phyloP scores from a whole-genome alignment of 2,113 vertebrate species.

The Zosterops japonicus region DNA sequence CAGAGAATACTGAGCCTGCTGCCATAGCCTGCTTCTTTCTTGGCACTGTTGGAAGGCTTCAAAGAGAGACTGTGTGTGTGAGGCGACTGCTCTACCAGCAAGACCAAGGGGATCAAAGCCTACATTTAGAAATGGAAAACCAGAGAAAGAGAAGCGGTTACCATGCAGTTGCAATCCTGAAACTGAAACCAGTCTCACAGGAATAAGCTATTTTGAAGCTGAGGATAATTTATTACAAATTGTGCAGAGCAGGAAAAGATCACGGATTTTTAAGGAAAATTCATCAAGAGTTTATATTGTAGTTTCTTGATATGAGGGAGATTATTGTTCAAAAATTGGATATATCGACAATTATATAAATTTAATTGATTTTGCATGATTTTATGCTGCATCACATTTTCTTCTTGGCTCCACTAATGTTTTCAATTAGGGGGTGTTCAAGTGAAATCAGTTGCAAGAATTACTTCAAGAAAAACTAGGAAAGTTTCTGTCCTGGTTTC shows the following conservation, averaged over 20 bases:
- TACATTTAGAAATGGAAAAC: constrained; percentile 40
- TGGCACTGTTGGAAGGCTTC: constrained; percentile 54
- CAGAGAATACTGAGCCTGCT: constrained; percentile 16
- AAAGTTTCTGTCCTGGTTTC: not conserved
- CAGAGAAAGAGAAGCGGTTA: not conserved
- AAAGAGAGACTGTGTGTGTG: constrained; percentile 33
- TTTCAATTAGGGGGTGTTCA: not conserved
- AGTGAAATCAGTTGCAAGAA: not conserved
- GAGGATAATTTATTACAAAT: not conserved
- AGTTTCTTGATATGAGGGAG: not conserved
- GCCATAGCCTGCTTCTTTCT: constrained; percentile 48
- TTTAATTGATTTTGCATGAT: not conserved
- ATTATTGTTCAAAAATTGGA: not conserved
- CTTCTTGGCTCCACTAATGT: not conserved
- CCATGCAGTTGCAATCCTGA: not conserved
- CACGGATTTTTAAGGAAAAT: not conserved
- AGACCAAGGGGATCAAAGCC: constrained; percentile 43
- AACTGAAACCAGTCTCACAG: constrained; percentile 6
- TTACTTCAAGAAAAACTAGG: not conserved
- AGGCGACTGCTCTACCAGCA: constrained; percentile 40
- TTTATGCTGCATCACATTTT: not conserved
- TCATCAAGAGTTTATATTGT: not conserved
- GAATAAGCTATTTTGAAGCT: not conserved
- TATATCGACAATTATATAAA: not conserved
- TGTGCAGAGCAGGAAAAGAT: not conserved